A percentile compares a stretch with the other conserved stretches of the same genome.
These are phyloP conservation scores for Tenebrosternarchus preto DNA, from an alignment of 2,113 vertebrate species.

Conservation along the genomic window DNA sequence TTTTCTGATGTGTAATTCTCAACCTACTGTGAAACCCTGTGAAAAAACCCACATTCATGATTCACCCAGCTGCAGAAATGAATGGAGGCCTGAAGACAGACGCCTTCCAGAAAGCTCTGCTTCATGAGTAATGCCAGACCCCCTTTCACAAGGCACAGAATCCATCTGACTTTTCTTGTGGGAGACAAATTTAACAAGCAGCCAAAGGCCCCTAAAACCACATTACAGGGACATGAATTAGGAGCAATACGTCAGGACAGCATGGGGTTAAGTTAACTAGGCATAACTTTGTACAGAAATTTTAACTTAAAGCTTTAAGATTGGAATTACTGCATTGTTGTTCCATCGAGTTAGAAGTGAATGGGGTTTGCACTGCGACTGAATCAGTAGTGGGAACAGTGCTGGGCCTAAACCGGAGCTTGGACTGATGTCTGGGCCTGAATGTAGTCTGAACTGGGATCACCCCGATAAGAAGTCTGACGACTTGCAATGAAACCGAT, in stretches of 20 bases:
- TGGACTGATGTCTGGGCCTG: background rate
- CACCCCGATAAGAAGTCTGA: background rate
- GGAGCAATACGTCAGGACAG: background rate
- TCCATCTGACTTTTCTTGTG: conserved; percentile 8
- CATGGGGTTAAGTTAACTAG: no score
- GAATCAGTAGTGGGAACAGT: background rate
- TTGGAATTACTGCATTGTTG: no score
- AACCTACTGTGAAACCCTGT: background rate
- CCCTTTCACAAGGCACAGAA: background rate
- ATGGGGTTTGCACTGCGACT: background rate
- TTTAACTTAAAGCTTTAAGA: background rate
- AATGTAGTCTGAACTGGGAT: background rate
- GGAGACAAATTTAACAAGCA: background rate
- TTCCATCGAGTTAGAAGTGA: no score
- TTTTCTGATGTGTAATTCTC: background rate
- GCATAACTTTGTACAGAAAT: background rate
- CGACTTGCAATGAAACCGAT: background rate
- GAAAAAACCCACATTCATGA: conserved; percentile 9
- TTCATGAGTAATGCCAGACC: background rate
- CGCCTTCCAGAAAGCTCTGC: background rate
- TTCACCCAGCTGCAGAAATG: background rate
- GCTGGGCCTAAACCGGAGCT: background rate
- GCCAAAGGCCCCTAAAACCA: background rate
- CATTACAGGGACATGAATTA: background rate
- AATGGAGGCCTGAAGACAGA: background rate